Evolutionary conservation across 1,140 invertebrate genomes (phyloP).

Genomic region (Conus betulinus): DNA sequence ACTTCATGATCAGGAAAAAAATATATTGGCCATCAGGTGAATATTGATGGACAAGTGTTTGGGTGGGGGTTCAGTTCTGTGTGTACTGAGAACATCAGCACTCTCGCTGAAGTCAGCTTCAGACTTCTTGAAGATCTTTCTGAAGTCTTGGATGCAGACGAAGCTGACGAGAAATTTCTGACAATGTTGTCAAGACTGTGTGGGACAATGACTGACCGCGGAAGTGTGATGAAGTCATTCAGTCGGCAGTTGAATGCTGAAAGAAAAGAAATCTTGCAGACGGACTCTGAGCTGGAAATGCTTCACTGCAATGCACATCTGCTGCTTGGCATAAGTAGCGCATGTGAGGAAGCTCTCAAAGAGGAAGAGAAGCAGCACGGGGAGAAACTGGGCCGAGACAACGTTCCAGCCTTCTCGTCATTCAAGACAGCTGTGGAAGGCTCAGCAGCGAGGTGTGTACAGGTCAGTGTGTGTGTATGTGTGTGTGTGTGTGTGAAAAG

Average conservation of each 20-base stretch:
- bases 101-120: not conserved
- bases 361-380: no score
- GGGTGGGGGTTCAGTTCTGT: not conserved
- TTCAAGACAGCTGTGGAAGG: no score
- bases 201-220: slow-evolving; percentile 6
- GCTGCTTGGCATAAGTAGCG: no score
- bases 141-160: not conserved
- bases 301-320: no score
- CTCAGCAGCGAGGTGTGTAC: no score
- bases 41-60: not conserved
- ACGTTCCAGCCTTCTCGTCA: no score
- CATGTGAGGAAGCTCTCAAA: no score
- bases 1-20: not conserved
- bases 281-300: not conserved
- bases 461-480: no score
- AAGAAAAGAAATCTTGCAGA: not conserved
- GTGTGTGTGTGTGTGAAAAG: no score
- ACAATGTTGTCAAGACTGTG: not conserved
- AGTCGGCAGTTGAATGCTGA: not conserved
- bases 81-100: not conserved
- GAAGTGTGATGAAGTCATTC: slow-evolving; percentile 14
- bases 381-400: no score
- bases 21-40: slow-evolving; percentile 1
- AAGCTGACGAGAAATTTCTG: not conserved
- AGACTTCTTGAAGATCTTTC: not conserved